phyloP scores from a whole-genome alignment of 2,888 invertebrate species.

The Atherix ibis region DNA sequence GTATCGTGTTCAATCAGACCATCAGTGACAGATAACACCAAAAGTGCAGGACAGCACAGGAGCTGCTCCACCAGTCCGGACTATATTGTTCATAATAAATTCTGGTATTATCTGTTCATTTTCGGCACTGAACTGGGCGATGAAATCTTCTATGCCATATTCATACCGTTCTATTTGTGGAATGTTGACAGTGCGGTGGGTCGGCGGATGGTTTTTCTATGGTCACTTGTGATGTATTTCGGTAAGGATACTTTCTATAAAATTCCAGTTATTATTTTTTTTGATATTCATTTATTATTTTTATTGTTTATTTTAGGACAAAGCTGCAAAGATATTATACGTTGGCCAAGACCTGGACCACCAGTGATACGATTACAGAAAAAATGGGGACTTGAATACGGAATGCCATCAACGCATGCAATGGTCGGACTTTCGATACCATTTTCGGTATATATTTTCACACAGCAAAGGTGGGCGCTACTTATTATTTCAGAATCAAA shows the following conservation, averaged over 20 bases:
- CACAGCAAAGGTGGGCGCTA: slow-evolving; percentile 40
- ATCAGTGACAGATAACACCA: neutral
- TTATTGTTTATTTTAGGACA: slow-evolving; percentile 43
- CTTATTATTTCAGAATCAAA: neutral
- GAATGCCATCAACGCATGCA: slow-evolving; percentile 91
- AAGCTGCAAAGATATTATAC: slow-evolving; percentile 72
- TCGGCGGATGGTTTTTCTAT: slow-evolving; percentile 63
- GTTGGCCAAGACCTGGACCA: slow-evolving; percentile 73
- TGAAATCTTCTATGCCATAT: slow-evolving; percentile 79
- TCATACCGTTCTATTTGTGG: slow-evolving; percentile 91
- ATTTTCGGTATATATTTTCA: slow-evolving; percentile 66
- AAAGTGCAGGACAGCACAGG: neutral
- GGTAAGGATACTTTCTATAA: slow-evolving; percentile 36
- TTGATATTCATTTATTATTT: slow-evolving; percentile 1
- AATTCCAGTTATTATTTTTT: too few species aligned
- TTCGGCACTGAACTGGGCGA: slow-evolving; percentile 79
- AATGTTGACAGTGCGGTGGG: slow-evolving; percentile 80
- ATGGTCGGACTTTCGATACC: slow-evolving; percentile 83
- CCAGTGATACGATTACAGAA: slow-evolving; percentile 71
- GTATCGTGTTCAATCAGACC: neutral
- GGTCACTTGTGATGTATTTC: slow-evolving; percentile 71
- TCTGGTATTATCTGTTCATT: slow-evolving; percentile 73
- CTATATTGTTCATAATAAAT: slow-evolving; percentile 44
- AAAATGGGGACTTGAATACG: slow-evolving; percentile 84
- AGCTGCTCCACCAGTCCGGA: too few species aligned